These are phyloP conservation scores for Castor canadensis DNA, from an alignment of 2,113 vertebrate species.

Conservation along the genomic window DNA sequence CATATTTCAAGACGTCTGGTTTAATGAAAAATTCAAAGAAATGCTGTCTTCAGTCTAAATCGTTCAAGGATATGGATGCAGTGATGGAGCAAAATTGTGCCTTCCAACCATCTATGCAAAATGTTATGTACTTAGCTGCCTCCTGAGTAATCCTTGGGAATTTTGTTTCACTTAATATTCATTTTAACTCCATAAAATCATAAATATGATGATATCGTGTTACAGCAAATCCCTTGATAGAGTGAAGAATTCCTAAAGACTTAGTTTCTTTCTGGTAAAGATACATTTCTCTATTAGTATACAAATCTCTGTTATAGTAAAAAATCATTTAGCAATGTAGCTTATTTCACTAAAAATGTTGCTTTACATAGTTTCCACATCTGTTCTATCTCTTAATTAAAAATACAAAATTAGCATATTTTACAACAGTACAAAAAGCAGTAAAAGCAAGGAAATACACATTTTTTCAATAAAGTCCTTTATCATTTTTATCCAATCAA, in stretches of 20 bases:
- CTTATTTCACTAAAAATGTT: slow-evolving; percentile 83
- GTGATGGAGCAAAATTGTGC: slow-evolving; percentile 89
- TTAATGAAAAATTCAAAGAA: slow-evolving; percentile 94
- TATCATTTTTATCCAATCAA: background rate
- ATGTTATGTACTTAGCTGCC: slow-evolving; percentile 91
- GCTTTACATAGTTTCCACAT: slow-evolving; percentile 83
- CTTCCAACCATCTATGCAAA: slow-evolving; percentile 90
- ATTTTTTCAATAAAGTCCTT: slow-evolving; percentile 63
- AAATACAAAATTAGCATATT: slow-evolving; percentile 82
- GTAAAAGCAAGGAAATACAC: slow-evolving; percentile 80
- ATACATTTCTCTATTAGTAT: slow-evolving; percentile 72
- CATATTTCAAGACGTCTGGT: slow-evolving; percentile 96
- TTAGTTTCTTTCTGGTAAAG: slow-evolving; percentile 81
- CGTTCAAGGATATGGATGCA: slow-evolving; percentile 87
- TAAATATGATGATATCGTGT: slow-evolving; percentile 89
- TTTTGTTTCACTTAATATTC: slow-evolving; percentile 97
- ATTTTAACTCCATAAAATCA: slow-evolving; percentile 94
- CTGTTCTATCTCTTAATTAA: slow-evolving; percentile 84
- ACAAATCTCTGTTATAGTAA: slow-evolving; percentile 75
- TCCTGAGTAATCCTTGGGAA: slow-evolving; percentile 90
- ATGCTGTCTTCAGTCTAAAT: slow-evolving; percentile 89
- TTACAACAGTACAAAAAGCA: slow-evolving; percentile 81
- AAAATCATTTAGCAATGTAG: slow-evolving; percentile 80
- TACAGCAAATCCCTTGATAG: slow-evolving; percentile 84
- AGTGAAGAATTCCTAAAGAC: slow-evolving; percentile 81